Evolutionary conservation across 2,797 vertebrate species (phyloP).

Genomic region (Apodemus agrarius): DNA sequence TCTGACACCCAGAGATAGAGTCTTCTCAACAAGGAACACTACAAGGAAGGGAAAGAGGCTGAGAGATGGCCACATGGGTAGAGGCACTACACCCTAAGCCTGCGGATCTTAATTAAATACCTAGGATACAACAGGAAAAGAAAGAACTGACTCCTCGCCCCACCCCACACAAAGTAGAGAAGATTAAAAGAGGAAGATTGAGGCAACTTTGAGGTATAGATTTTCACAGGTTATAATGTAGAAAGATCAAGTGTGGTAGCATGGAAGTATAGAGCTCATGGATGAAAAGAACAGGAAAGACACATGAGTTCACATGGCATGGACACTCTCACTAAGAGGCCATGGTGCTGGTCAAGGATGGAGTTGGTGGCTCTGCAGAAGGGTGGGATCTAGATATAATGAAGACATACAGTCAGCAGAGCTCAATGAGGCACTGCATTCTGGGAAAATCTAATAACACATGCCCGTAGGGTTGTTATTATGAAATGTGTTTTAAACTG

Average conservation of each 20-base stretch:
- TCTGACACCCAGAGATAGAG: background rate
- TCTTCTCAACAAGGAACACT: background rate
- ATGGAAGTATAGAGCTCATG: background rate
- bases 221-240: background rate
- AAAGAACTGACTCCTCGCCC: background rate
- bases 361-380: background rate
- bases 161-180: background rate
- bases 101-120: background rate
- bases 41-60: background rate
- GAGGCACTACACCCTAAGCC: background rate
- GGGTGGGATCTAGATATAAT: background rate
- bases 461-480: background rate
- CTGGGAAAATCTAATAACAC: background rate
- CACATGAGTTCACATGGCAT: background rate
- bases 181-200: background rate
- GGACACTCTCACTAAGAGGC: background rate
- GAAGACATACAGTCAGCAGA: background rate
- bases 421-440: background rate
- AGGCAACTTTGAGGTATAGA: background rate
- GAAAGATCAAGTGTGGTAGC: background rate
- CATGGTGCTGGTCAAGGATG: background rate
- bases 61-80: background rate
- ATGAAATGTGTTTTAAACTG: constrained; percentile 56
- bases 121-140: background rate
- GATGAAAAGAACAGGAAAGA: background rate